Conservation (phyloP, 2,888 invertebrate genomes). For the Cataglyphis rosenhaueri region DNA sequence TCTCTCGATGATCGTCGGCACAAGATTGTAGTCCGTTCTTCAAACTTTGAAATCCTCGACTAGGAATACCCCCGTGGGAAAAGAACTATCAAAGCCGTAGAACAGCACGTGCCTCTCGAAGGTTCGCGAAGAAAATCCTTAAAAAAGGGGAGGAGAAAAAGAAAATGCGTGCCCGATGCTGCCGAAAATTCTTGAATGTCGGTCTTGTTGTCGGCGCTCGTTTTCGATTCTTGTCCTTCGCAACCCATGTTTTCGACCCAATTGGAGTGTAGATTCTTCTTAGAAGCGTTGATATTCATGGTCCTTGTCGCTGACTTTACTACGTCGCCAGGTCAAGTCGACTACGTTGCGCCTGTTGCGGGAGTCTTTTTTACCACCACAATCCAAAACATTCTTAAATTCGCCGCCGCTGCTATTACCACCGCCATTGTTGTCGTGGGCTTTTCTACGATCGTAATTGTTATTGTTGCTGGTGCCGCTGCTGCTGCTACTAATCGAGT, state of each 20-base stretch:
- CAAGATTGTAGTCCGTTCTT: slow-evolving; percentile 54
- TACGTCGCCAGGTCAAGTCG: slow-evolving; percentile 76
- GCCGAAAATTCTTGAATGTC: slow-evolving; percentile 61
- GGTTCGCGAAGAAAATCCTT: slow-evolving; percentile 60
- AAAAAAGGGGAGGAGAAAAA: slow-evolving; percentile 69
- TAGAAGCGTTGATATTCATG: slow-evolving; percentile 80
- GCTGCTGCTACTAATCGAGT: slow-evolving; percentile 69
- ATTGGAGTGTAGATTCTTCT: slow-evolving; percentile 41
- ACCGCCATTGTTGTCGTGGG: slow-evolving; percentile 54
- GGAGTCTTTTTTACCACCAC: slow-evolving; percentile 72
- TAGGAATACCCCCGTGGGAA: slow-evolving; percentile 55
- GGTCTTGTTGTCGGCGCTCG: slow-evolving; percentile 56
- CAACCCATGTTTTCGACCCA: slow-evolving; percentile 35
- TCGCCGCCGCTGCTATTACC: slow-evolving; percentile 65
- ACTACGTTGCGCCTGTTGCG: slow-evolving; percentile 71
- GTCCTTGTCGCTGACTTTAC: slow-evolving; percentile 77
- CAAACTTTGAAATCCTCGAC: slow-evolving; percentile 52
- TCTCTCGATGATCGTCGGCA: slow-evolving; percentile 54
- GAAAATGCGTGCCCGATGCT: slow-evolving; percentile 60
- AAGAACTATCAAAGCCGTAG: slow-evolving; percentile 56
- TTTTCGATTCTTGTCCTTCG: slow-evolving; percentile 35
- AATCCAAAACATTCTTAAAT: slow-evolving; percentile 74
- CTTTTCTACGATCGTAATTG: slow-evolving; percentile 35
- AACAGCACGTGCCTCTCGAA: slow-evolving; percentile 67
- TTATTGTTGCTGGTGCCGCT: slow-evolving; percentile 59